Percentiles rank a stretch among this genome's conserved stretches.
phyloP scores from a whole-genome alignment of 2,888 invertebrate genomes.

The Drosophila mimetica region DNA sequence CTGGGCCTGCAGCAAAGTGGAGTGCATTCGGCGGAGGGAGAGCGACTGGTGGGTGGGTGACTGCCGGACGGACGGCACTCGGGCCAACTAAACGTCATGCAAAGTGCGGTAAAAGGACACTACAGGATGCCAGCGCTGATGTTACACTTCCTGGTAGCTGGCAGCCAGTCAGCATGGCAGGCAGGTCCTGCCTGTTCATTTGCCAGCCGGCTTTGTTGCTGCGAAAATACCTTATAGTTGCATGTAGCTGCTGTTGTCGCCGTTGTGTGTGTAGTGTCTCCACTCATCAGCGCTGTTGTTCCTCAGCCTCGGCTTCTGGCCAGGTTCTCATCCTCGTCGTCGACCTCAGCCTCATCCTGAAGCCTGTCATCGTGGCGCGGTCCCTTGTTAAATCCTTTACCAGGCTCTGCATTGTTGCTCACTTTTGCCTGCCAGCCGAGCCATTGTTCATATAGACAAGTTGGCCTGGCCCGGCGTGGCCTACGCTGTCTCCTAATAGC shows the following conservation, averaged over 20 bases:
- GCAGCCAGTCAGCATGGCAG: conserved; percentile 39
- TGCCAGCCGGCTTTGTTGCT: conserved; percentile 67
- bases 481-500: conserved; percentile 50
- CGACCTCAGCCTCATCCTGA: conserved; percentile 33
- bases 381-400: conserved; percentile 72
- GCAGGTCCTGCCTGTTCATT: conserved; percentile 66
- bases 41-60: not conserved
- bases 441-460: conserved; percentile 59
- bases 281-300: conserved; percentile 53
- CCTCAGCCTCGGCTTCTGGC: conserved; percentile 27
- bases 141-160: conserved; percentile 71
- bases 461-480: conserved; percentile 42
- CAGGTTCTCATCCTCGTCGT: conserved; percentile 20
- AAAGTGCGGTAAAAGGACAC: conserved; percentile 78
- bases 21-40: not conserved
- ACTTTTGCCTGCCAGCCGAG: conserved; percentile 68
- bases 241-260: conserved; percentile 56
- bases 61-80: conserved; percentile 42
- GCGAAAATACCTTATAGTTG: conserved; percentile 65
- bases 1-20: conserved; percentile 47
- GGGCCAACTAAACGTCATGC: conserved; percentile 72
- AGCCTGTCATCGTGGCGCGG: conserved; percentile 56
- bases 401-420: conserved; percentile 63
- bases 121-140: conserved; percentile 78
- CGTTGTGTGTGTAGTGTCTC: conserved; percentile 58